A percentile compares a stretch with the other conserved stretches of the same genome.
These are phyloP conservation scores for Miltochrista miniata DNA, from an alignment of 2,888 invertebrate genomes.

Conservation along the genomic window DNA sequence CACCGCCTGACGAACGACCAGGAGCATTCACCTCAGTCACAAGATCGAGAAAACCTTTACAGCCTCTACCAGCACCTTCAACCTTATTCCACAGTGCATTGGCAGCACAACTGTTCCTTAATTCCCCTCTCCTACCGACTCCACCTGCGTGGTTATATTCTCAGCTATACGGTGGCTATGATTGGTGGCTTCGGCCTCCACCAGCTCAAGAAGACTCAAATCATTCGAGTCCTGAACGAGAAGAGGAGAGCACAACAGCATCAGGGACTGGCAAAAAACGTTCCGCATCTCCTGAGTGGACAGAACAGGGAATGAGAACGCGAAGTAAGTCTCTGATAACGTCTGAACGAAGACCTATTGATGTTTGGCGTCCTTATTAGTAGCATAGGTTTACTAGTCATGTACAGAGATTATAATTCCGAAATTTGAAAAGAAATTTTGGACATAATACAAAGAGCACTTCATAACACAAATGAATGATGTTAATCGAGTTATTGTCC, in stretches of 20 bases:
- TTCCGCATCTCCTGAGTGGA: conserved; percentile 81
- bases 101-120: conserved; percentile 89
- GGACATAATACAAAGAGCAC: too few species aligned
- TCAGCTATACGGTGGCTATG: conserved; percentile 88
- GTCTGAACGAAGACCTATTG: conserved; percentile 82
- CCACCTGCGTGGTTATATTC: conserved; percentile 92
- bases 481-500: conserved; percentile 18
- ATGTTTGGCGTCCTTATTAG: conserved; percentile 92
- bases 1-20: conserved; percentile 80
- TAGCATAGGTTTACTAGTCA: conserved; percentile 11
- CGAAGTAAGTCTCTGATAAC: conserved; percentile 73
- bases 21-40: conserved; percentile 81
- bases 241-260: conserved; percentile 66
- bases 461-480: too few species aligned
- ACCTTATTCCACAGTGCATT: conserved; percentile 75
- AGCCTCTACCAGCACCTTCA: conserved; percentile 75
- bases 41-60: conserved; percentile 70
- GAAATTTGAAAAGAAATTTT: too few species aligned
- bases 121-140: conserved; percentile 89
- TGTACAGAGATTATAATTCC: neutral
- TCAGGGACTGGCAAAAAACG: conserved; percentile 76
- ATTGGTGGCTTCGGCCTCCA: conserved; percentile 86
- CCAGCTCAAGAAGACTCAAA: conserved; percentile 70
- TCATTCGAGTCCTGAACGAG: conserved; percentile 71
- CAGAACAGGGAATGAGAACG: conserved; percentile 70